Conservation (phyloP, 2,888 invertebrate genomes). For the Tiliacea citrago region DNA sequence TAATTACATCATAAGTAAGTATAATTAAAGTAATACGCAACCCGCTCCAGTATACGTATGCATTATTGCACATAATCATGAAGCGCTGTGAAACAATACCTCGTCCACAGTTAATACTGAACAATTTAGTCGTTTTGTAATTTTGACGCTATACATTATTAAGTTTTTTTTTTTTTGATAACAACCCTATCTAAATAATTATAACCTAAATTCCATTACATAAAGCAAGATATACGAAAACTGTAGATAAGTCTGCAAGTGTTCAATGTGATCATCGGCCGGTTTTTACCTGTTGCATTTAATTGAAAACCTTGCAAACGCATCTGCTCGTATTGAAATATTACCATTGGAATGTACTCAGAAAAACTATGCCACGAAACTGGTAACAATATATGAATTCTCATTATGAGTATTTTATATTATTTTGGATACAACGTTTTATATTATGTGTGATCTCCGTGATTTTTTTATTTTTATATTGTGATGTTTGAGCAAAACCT, state of each 20-base stretch:
- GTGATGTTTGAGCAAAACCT: slow-evolving; percentile 50
- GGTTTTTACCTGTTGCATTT: neutral
- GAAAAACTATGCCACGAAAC: slow-evolving; percentile 56
- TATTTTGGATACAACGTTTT: slow-evolving; percentile 29
- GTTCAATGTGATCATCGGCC: slow-evolving; percentile 21
- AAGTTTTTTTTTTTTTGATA: slow-evolving; percentile 44
- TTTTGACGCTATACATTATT: slow-evolving; percentile 62
- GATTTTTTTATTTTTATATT: slow-evolving; percentile 53
- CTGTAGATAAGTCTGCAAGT: slow-evolving; percentile 40
- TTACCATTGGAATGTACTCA: slow-evolving; percentile 63
- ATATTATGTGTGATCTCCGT: slow-evolving; percentile 70
- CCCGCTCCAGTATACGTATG: slow-evolving; percentile 66
- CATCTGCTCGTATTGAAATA: slow-evolving; percentile 49
- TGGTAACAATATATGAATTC: slow-evolving; percentile 57
- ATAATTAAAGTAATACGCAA: slow-evolving; percentile 63
- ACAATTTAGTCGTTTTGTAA: slow-evolving; percentile 66
- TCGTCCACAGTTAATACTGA: slow-evolving; percentile 85
- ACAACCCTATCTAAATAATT: slow-evolving; percentile 52
- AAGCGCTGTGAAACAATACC: slow-evolving; percentile 73
- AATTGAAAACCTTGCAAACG: slow-evolving; percentile 46
- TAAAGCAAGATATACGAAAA: slow-evolving; percentile 35
- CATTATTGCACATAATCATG: slow-evolving; percentile 65
- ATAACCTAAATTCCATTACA: slow-evolving; percentile 55
- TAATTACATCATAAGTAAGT: slow-evolving; percentile 73
- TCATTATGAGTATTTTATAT: slow-evolving; percentile 24